phyloP scores from a whole-genome alignment of 2,113 vertebrate species.

The Etheostoma spectabile region DNA sequence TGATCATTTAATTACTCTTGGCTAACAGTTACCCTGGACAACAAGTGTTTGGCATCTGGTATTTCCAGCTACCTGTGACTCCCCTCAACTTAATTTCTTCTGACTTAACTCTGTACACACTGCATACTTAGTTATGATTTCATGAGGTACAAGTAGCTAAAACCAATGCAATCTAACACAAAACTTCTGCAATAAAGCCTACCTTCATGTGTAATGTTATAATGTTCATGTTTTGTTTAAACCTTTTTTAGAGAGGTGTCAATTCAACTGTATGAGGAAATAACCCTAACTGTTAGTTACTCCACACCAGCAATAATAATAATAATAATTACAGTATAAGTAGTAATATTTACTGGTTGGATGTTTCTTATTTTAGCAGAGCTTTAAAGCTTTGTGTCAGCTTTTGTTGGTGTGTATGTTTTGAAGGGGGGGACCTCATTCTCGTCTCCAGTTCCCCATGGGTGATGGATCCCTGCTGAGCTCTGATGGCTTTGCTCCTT shows the following conservation, averaged over 20 bases:
- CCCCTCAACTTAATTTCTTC: background rate
- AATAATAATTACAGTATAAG: conserved; percentile 2
- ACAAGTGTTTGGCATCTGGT: conserved; percentile 46
- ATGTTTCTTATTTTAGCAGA: background rate
- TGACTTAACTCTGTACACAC: background rate
- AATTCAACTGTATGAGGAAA: background rate
- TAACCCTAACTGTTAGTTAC: background rate
- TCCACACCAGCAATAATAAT: conserved; percentile 4
- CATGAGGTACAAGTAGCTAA: background rate
- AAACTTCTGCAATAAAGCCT: background rate
- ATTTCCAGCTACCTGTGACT: conserved; percentile 45
- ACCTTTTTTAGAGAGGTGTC: background rate
- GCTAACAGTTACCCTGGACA: conserved; percentile 43
- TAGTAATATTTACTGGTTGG: conserved; percentile 28
- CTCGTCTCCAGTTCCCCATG: background rate
- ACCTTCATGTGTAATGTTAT: background rate
- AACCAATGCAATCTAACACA: background rate
- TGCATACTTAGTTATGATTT: background rate
- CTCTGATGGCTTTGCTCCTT: conserved; percentile 21
- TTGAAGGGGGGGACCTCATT: background rate
- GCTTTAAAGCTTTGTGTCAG: background rate
- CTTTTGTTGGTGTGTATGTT: conserved; percentile 6
- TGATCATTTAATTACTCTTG: conserved; percentile 48
- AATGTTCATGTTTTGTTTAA: background rate
- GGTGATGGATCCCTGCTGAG: conserved; percentile 23